These are phyloP conservation scores for Cyclura pinguis DNA, from an alignment of 2,797 vertebrate genomes.

Conservation along the genomic window DNA sequence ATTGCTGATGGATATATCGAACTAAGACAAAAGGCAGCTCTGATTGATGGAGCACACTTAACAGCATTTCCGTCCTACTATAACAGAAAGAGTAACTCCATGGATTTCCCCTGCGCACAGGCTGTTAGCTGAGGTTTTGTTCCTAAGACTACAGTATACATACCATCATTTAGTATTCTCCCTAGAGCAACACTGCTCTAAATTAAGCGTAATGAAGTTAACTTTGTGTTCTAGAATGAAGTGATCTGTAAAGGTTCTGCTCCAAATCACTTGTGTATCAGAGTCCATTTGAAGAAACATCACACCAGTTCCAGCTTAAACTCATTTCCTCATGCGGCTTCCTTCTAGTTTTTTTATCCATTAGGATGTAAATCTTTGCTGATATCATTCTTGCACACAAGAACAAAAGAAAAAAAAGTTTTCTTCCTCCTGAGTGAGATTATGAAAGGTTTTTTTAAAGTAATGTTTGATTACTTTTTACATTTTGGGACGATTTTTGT, in stretches of 20 bases:
- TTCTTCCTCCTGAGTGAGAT: no score
- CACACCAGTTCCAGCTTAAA: not conserved
- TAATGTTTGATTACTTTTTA: not conserved
- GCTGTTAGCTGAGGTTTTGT: not conserved
- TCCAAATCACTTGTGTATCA: not conserved
- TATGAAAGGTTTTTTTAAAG: no score
- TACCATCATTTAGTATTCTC: not conserved
- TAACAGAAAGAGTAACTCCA: not conserved
- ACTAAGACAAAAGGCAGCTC: not conserved
- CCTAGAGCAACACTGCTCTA: not conserved
- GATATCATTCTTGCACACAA: no score
- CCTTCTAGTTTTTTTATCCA: not conserved
- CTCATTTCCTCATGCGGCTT: not conserved
- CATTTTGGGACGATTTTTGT: not conserved
- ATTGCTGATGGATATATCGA: not conserved
- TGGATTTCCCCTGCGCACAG: not conserved
- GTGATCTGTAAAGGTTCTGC: rapidly evolving
- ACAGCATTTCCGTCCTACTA: not conserved
- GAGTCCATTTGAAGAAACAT: not conserved
- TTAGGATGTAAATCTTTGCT: no score
- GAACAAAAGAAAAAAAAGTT: no score
- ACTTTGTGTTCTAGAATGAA: rapidly evolving
- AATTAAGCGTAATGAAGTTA: not conserved
- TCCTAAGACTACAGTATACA: rapidly evolving
- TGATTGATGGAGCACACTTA: not conserved